phyloP scores from a whole-genome alignment of 2,888 invertebrate species.

The Pollenia angustigena region DNA sequence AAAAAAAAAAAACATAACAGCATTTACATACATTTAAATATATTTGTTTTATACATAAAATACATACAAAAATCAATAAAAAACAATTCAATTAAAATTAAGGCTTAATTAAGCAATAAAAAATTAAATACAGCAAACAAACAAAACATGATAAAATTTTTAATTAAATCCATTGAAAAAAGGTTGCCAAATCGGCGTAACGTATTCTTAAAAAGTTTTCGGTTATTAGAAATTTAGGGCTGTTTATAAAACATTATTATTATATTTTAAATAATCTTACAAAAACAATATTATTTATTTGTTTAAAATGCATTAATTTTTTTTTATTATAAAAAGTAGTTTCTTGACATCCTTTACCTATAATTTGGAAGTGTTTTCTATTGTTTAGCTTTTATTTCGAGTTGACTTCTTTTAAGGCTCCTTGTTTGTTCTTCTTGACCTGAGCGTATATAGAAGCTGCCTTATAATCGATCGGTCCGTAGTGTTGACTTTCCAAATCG shows the following conservation, averaged over 20 bases:
- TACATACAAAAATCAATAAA: neutral
- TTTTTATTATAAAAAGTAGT: neutral
- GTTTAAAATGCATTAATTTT: conserved; percentile 55
- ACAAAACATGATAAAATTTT: too few relatives aligned
- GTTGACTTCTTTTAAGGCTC: conserved; percentile 81
- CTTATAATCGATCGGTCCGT: conserved; percentile 96
- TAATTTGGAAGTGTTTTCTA: neutral
- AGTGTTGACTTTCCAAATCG: conserved; percentile 94
- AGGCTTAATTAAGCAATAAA: neutral
- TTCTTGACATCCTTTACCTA: neutral
- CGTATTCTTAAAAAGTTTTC: too few relatives aligned
- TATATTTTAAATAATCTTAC: conserved; percentile 26
- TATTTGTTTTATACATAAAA: neutral
- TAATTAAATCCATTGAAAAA: too few relatives aligned
- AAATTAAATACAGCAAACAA: too few relatives aligned
- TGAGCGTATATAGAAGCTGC: conserved; percentile 93
- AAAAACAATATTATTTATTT: conserved; percentile 36
- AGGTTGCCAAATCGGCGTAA: too few relatives aligned
- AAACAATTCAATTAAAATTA: conserved; percentile 25
- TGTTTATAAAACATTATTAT: conserved; percentile 5
- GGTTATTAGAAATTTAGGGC: neutral
- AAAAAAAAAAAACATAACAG: conserved; percentile 47
- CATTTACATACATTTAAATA: conserved; percentile 2
- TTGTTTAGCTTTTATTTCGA: conserved; percentile 57
- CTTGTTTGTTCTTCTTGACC: conserved; percentile 87